Conservation (phyloP, 2,113 vertebrate species). For the Chamaetylas fuelleborni region DNA sequence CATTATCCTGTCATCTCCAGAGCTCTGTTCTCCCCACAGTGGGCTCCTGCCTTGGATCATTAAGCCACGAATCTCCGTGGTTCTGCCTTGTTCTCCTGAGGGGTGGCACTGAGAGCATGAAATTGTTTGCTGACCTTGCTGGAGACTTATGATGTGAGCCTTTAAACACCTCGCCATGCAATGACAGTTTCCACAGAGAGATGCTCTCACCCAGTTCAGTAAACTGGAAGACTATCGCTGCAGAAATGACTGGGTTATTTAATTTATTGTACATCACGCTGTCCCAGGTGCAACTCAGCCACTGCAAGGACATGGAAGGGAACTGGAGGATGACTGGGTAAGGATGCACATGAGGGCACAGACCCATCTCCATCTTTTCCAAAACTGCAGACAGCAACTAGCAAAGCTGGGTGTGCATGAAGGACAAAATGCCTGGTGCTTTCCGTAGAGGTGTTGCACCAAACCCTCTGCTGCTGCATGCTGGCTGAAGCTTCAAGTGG, state of each 20-base stretch:
- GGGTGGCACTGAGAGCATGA: background rate
- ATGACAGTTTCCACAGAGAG: constrained; percentile 7
- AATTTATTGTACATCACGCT: background rate
- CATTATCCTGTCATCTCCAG: background rate
- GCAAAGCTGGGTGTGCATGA: background rate
- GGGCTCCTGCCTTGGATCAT: background rate
- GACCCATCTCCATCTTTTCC: background rate
- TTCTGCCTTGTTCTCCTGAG: background rate
- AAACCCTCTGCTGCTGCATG: background rate
- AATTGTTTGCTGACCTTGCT: background rate
- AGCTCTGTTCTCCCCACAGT: background rate
- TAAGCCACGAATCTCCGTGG: rapidly evolving
- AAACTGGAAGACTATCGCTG: background rate
- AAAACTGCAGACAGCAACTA: background rate
- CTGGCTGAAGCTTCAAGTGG: background rate
- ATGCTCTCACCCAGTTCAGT: constrained; percentile 13
- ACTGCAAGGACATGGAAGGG: background rate
- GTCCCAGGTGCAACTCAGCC: background rate
- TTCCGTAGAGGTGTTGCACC: background rate
- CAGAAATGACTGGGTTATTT: background rate
- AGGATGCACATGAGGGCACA: constrained; percentile 10
- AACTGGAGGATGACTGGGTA: background rate
- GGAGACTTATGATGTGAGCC: background rate
- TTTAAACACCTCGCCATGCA: background rate
- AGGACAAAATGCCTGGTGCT: background rate